These are phyloP conservation scores for Antheraea pernyi DNA, from an alignment of 1,140 invertebrate species.

Conservation along the genomic window DNA sequence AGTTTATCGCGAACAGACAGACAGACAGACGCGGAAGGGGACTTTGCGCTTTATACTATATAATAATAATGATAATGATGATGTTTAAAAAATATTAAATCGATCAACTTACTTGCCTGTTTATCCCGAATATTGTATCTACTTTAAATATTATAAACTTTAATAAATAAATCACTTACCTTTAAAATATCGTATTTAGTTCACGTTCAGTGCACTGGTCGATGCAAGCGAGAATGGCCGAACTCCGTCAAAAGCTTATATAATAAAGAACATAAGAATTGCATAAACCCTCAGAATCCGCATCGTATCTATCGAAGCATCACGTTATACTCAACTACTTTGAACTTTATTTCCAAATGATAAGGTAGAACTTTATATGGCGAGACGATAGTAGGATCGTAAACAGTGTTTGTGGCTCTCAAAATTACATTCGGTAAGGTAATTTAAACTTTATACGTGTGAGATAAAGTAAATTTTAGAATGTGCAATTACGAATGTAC, in stretches of 20 bases:
- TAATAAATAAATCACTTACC: conserved; percentile 28
- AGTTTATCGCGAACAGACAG: too few species aligned
- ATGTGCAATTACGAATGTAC: conserved; percentile 4
- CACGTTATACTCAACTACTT: neutral
- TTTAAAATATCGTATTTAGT: conserved; percentile 34
- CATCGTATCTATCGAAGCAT: conserved; percentile 42
- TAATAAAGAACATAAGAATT: conserved; percentile 75
- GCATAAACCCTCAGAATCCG: conserved; percentile 67
- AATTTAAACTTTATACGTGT: conserved; percentile 18
- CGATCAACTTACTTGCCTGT: too few species aligned
- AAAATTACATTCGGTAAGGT: neutral
- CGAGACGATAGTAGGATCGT: neutral
- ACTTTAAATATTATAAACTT: neutral
- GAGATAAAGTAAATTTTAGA: conserved; percentile 34
- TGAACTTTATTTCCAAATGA: conserved; percentile 11
- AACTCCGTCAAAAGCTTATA: conserved; percentile 60
- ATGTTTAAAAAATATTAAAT: too few species aligned
- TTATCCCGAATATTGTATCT: neutral
- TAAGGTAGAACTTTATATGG: conserved; percentile 7
- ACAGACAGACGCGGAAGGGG: too few species aligned
- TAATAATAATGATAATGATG: too few species aligned
- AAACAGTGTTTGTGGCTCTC: conserved; percentile 4
- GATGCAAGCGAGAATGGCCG: conserved; percentile 56
- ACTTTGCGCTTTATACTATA: too few species aligned
- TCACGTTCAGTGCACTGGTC: conserved; percentile 64